Base-by-base conservation (phyloP, 2,888 invertebrate genomes). In the Leucophenga maculata region DNA sequence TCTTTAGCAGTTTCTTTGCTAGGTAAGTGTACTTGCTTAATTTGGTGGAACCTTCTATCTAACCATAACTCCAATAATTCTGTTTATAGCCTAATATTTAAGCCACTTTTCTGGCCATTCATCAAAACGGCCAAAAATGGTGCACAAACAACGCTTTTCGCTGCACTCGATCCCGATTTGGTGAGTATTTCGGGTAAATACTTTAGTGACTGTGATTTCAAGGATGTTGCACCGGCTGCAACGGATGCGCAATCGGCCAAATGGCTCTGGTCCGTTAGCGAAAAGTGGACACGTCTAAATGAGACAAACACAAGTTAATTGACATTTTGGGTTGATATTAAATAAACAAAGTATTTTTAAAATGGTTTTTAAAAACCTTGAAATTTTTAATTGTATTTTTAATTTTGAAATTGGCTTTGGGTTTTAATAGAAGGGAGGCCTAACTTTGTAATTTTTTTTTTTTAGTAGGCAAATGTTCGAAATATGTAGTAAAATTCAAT, bases 181-280 rank as follows among this genome's bases (percentile, higher is more conserved):
- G 80, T 79, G 4, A 80, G 77, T 26, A 80, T 86, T 6, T 75
- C 77, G 3, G 86, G 86, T 0, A 71, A 78, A 44, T 87, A 87
- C 68, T 87, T 87, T 65, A 91, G 92, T 71, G 93, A 94, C 76
- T 93, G 93, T 79, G 87, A 87, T n/a, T 87, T 88, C 0, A 88
- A 85, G 54, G 83, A 84, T 20, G 89, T 92, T 0, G 90, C 91
- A 0, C 80, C 84, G n/a, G 89, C 89, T 60, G 92, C 92, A 9
- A 89, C 87, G 72, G 90, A 92, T 79, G 88, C 89, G 6, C 89
- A 90, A 52, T 78, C 89, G 62, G 92, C 91, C 0, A 88, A 88
- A 31, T 90, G 90, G 85, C 86, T 94, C 14, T 94, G 93, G 93
- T 88, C 90, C 2, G 88, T 86, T 3, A 87, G 86, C 68, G 86